A percentile compares a stretch with the other conserved stretches of the same genome.
These are phyloP conservation scores for Zophobas morio DNA, from an alignment of 1,140 invertebrate genomes.

Conservation along the genomic window DNA sequence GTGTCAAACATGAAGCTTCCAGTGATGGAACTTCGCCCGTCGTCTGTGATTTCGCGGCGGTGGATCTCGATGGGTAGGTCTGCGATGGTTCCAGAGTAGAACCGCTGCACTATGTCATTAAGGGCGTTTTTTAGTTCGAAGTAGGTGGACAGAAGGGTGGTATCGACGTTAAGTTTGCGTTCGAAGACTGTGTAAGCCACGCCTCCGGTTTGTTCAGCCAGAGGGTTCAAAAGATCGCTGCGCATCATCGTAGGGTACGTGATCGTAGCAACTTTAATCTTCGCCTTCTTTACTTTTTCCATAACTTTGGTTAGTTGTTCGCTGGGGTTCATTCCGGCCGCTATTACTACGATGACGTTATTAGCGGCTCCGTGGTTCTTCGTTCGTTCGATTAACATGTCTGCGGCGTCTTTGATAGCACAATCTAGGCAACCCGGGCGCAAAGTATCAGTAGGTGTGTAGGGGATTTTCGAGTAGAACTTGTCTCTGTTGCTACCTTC, in stretches of 20 bases:
- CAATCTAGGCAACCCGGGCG: conserved; percentile 69
- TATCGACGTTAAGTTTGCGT: conserved; percentile 69
- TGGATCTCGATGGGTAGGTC: conserved; percentile 73
- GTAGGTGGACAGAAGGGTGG: conserved; percentile 69
- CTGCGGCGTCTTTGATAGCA: conserved; percentile 69
- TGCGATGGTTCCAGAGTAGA: conserved; percentile 69
- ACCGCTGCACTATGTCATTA: conserved; percentile 68
- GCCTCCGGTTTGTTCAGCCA: conserved; percentile 69
- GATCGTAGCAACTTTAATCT: conserved; percentile 69
- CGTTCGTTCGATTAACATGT: conserved; percentile 70
- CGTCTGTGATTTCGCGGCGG: conserved; percentile 68
- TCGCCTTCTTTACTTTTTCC: conserved; percentile 63
- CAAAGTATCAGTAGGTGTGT: conserved; percentile 68
- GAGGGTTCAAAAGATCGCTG: conserved; percentile 66
- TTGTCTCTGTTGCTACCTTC: conserved; percentile 66
- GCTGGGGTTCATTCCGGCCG: conserved; percentile 68
- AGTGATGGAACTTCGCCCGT: conserved; percentile 67
- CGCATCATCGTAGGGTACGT: conserved; percentile 69
- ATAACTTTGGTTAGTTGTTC: conserved; percentile 61
- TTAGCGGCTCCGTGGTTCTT: conserved; percentile 67
- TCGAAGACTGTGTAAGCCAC: conserved; percentile 70
- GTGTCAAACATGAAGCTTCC: conserved; percentile 70
- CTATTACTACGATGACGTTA: conserved; percentile 72
- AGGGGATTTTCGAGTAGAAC: conserved; percentile 70
- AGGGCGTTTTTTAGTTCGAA: conserved; percentile 71